These are phyloP conservation scores for Prorops nasuta DNA, from an alignment of 1,140 invertebrate genomes.

Conservation along the genomic window DNA sequence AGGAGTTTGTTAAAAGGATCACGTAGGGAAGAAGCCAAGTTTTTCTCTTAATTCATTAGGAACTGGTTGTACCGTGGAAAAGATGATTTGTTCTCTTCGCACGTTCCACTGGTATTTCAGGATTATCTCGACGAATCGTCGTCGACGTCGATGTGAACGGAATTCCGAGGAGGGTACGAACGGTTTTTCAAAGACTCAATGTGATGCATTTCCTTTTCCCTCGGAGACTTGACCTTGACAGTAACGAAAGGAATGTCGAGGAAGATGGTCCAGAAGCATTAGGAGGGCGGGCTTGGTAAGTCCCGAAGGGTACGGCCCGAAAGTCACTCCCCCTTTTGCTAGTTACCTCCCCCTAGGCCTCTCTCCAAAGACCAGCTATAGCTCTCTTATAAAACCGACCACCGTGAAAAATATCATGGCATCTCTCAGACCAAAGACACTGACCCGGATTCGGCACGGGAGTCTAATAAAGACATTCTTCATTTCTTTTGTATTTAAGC, in stretches of 20 bases:
- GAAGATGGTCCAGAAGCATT: conserved; percentile 25
- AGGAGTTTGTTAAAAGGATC: background rate
- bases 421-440: background rate
- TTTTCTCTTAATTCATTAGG: background rate
- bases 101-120: background rate
- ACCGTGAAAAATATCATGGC: conserved; percentile 30
- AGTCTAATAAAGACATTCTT: conserved; percentile 54
- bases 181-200: conserved; percentile 15
- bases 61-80: background rate
- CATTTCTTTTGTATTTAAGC: conserved; percentile 43
- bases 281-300: conserved; percentile 20
- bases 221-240: conserved; percentile 42
- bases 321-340: conserved; percentile 36
- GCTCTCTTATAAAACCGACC: conserved; percentile 26
- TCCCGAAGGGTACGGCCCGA: background rate
- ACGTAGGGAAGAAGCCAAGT: background rate
- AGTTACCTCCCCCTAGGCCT: conserved; percentile 19
- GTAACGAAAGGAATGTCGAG: conserved; percentile 26
- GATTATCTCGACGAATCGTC: conserved; percentile 1
- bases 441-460: conserved; percentile 40
- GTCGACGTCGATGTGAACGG: conserved; percentile 4
- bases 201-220: conserved; percentile 26
- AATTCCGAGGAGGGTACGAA: conserved; percentile 7
- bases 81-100: background rate
- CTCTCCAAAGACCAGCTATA: too few relatives aligned